Evolutionary conservation across 2,888 invertebrate species (phyloP), one percentile per base, ranked within the genome.

Genomic region (Eubasilissa splendida): DNA sequence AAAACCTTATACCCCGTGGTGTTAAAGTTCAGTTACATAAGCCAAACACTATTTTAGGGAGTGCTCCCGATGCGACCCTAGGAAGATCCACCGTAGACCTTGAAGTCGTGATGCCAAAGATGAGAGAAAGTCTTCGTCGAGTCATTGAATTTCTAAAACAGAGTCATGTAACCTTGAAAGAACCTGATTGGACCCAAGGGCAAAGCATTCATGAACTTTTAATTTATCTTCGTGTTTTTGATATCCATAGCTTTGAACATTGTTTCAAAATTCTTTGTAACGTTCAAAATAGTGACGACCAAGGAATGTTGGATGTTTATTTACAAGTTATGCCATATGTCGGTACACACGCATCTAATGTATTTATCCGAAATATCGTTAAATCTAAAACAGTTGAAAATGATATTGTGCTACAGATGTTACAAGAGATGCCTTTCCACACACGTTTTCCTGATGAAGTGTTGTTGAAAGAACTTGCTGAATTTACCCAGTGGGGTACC

Each of bases 311-410:
- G 22, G 83, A 84, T 33, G 84, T 91, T 33, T 91, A 89, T 83
- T 85, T 89, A 76, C 86, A 88, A 79, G 85, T 90, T 76, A 81
- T 91, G n/a, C 89, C 91, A 1, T 86, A 88, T 80, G 87, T 90
- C 33, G 91, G 91, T 12, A 90, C 90, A 5, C 84, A 86, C 59
- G 88, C 88, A 3, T 86, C 88, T 0, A 86, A 87, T 54, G 84
- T 87, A 33, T 88, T 90, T 71, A 87, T 88, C 10, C 85, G 86
- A 77, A 86, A 88, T 76, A 83, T 89, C 5, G 85, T 91, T 1
- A 85, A 85, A 14, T 84, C 86, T 7, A 85, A 86, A 33, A 85
- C 86, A 79, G 84, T 90, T 2, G 84, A 86, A 8, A 86, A 86
- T 9, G 58, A 82, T 14, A 82, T 85, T 2, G 87, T 88, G 0